A percentile compares a stretch with the other conserved stretches of the same genome.
phyloP scores from a whole-genome alignment of 2,113 vertebrate species.

The Channa maculata region DNA sequence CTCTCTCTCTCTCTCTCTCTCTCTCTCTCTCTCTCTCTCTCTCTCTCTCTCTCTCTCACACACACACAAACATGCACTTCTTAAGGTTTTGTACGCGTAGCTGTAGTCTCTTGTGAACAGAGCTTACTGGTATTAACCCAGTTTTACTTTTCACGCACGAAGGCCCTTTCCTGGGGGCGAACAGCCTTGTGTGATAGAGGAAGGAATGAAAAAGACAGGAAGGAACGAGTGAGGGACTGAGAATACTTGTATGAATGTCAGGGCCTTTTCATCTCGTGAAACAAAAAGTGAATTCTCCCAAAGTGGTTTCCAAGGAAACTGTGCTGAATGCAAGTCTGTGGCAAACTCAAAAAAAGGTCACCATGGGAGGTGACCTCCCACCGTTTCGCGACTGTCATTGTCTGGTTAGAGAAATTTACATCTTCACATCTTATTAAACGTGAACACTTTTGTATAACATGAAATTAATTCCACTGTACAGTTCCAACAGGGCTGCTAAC shows the following conservation, averaged over 20 bases:
- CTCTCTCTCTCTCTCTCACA: no score
- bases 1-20: slow-evolving; percentile 16
- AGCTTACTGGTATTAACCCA: slow-evolving; percentile 85
- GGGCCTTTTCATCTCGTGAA: slow-evolving; percentile 49
- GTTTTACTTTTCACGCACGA: slow-evolving; percentile 75
- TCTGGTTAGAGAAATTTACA: slow-evolving; percentile 12
- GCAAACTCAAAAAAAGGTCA: slow-evolving; percentile 53
- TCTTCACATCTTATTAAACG: slow-evolving; percentile 26
- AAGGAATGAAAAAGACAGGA: slow-evolving; percentile 52
- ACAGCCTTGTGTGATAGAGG: slow-evolving; percentile 55
- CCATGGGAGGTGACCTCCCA: slow-evolving; percentile 55
- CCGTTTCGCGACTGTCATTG: slow-evolving; percentile 19
- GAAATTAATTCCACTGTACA: not conserved
- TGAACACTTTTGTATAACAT: not conserved
- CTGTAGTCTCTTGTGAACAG: slow-evolving; percentile 77
- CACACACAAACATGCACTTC: slow-evolving; percentile 48
- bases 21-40: slow-evolving; percentile 1
- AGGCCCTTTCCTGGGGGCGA: slow-evolving; percentile 73
- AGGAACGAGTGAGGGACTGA: slow-evolving; percentile 52
- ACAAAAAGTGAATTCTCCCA: slow-evolving; percentile 49
- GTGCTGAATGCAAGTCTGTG: slow-evolving; percentile 40
- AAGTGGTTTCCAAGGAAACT: slow-evolving; percentile 74
- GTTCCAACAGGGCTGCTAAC: not conserved
- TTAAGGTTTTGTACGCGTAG: slow-evolving; percentile 79
- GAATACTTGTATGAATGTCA: slow-evolving; percentile 66